These are phyloP conservation scores for Protobothrops flavoviridis DNA, from an alignment of 2,113 vertebrate genomes.

Conservation along the genomic window DNA sequence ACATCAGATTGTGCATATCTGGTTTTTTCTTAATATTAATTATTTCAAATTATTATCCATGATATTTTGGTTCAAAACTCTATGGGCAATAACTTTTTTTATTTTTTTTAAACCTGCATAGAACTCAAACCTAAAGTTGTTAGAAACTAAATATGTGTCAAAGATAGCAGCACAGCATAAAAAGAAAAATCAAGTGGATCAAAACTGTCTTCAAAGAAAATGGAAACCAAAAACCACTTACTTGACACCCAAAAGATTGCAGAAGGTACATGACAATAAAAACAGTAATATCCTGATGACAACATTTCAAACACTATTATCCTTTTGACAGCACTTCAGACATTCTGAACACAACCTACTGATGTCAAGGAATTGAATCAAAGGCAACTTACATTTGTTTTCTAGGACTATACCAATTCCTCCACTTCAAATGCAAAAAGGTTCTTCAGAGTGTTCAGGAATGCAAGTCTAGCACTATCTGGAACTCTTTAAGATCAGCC, in stretches of 20 bases:
- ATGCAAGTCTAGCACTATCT: not conserved
- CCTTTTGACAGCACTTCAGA: not conserved
- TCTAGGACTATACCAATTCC: not conserved
- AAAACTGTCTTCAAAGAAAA: not conserved
- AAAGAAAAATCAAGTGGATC: not conserved
- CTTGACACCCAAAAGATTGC: not conserved
- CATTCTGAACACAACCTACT: not conserved
- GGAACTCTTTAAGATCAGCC: not conserved
- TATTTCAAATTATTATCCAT: not conserved
- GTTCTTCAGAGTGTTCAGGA: not conserved
- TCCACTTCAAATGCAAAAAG: not conserved
- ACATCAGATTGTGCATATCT: not conserved
- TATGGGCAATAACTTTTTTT: not conserved
- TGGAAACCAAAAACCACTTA: not conserved
- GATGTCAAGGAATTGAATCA: not conserved
- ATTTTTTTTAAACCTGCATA: too few relatives aligned
- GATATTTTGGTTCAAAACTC: not conserved
- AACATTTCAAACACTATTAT: not conserved
- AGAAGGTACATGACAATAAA: not conserved
- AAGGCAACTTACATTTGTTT: not conserved
- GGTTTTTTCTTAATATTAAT: not conserved
- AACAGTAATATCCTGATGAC: not conserved
- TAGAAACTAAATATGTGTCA: not conserved
- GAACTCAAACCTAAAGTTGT: not conserved
- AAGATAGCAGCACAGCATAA: not conserved